These are phyloP conservation scores for Thunnus albacares DNA, from an alignment of 2,797 vertebrate genomes.

Conservation along the genomic window DNA sequence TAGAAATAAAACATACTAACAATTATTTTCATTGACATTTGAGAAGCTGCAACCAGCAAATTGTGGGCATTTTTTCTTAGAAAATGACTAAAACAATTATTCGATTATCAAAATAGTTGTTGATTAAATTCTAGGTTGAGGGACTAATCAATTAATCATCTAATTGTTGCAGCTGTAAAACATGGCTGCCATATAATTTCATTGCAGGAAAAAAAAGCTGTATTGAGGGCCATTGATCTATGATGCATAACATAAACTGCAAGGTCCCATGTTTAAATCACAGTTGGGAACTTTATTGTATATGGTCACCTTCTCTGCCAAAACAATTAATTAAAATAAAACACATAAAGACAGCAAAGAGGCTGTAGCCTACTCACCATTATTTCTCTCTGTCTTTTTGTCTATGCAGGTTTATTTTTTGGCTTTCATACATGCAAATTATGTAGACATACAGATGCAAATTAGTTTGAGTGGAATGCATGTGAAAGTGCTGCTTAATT, in stretches of 20 bases:
- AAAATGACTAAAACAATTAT: neutral
- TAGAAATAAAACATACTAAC: neutral
- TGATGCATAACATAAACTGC: neutral
- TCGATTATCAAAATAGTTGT: neutral
- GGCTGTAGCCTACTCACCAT: neutral
- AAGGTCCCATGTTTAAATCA: neutral
- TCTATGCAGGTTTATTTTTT: neutral
- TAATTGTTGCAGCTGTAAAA: neutral
- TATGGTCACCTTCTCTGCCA: neutral
- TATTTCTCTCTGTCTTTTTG: too few relatives aligned
- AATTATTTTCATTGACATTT: neutral
- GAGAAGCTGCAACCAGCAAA: neutral
- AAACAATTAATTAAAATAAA: neutral
- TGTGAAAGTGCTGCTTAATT: constrained; percentile 23
- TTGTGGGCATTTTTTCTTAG: neutral
- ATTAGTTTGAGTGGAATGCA: constrained; percentile 1
- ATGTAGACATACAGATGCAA: constrained; percentile 1
- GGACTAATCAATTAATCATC: too few relatives aligned
- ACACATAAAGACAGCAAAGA: neutral
- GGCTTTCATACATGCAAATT: constrained; percentile 2
- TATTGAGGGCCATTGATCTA: neutral
- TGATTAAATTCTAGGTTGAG: too few relatives aligned
- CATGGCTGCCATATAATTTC: neutral
- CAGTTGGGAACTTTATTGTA: neutral
- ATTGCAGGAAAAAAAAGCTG: neutral